Base-by-base conservation (phyloP, 92 coral and sea anemone species). In the Porites cylindrica region DNA sequence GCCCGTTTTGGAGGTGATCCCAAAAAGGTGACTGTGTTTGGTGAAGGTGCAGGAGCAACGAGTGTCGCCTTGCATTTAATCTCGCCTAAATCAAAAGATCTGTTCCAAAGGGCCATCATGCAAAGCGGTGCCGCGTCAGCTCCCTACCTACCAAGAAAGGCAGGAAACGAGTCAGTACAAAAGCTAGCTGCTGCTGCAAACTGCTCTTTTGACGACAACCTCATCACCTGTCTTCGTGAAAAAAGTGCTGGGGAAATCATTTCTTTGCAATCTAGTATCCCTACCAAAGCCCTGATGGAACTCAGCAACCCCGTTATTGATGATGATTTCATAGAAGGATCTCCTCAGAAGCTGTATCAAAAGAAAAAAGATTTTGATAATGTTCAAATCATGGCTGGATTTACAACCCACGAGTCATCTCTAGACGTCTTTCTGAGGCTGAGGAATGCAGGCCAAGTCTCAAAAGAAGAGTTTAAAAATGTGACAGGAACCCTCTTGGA, bases 1-100 rank as follows among this genome's bases (percentile, higher is more conserved):
- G 65, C 82, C 17, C 79, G 50, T 13, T 89, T 89, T 72, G 92
- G 92, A 10, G 92, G 92, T 23, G 80, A 89, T 64, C 89, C 89
- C 4, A 68, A 70, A 9, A 68, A 74, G 11, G 76, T 89, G 70
- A 89, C 89, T 10, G 77, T 84, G 32, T 85, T 89, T 84, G 92
- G 92, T 18, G 85, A 89, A 62, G 85, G 81, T 20, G 54, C 92
- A 6, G 92, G 92, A 9, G 89, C 85, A 70, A 64, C 75, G 51
- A 89, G 89, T 72, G 89, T 89, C 51, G 82, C 89, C 10, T 59
- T 84, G 20, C 89, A 76, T 78, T 82, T 89, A 8, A 72, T 89
- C 60, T 56, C 85, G 8, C 80, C 89, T 67, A 67, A 67, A 8
- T 67, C 72, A 11, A 14, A 21, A 21, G 80, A 56, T 43, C 38